Base-by-base conservation (phyloP, 2,797 vertebrate species). In the Gymnopithys bicolor region DNA sequence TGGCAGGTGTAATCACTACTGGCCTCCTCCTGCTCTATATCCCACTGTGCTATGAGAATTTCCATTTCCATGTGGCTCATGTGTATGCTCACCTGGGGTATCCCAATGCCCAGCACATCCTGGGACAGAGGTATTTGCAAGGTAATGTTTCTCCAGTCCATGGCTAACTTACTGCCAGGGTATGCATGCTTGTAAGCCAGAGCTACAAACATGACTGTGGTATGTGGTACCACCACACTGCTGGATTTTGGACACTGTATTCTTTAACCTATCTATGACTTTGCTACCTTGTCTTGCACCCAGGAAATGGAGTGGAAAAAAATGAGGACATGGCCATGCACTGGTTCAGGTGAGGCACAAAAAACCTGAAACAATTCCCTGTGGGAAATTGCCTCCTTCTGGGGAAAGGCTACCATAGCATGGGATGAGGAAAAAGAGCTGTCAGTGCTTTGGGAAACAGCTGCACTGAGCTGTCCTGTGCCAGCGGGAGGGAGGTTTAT, bases 91-190 rank as follows among this genome's bases (percentile, higher is more conserved):
- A 0, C 43, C 89, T 97, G 76, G 97, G 97, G 6, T 97, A 97
- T 55, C 39, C 96, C 49, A 79, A 59, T 5, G 96, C 96, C 41
- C 97, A 98, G 91, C 95, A 97, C 84, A 93, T 96, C 46, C 74
- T 97, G 92, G 97, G 96, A 25, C 97, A 98, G 89, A 98, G 97
- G 85, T 98, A 98, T 71, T 87, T 98, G 85, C 96, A 95, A 98
- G 97, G 97, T 98, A 96, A 88, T 11, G 21, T n/a, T 81, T 74
- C 60, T 82, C 46, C 59, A 76, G 1, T 28, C 35, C 0, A 0
- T 22, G 35, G 18, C 19, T 78, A 56, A 39, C 17, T 75, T 73
- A 23, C 49, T 88, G 43, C n/a, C 19, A 39, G 35, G 3, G 7
- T 49, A 35, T 0, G 0, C 30, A 4, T 0, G 2, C 11, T 25